Base-by-base conservation (phyloP, 2,797 vertebrate genomes). In the Bradypodion pumilum region DNA sequence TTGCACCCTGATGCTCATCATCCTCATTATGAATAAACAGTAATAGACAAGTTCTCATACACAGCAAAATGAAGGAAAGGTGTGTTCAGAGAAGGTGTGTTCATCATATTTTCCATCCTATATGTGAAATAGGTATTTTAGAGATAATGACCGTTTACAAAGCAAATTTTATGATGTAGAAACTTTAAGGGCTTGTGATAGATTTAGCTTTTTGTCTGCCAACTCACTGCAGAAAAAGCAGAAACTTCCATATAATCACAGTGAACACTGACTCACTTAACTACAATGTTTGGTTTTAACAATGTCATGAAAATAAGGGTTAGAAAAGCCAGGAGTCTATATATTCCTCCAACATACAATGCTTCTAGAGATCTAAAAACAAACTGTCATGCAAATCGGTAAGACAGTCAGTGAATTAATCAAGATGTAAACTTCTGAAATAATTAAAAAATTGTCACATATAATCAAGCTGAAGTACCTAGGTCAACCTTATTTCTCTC, bases 141-240 rank as follows among this genome's bases (percentile, higher is more conserved):
- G 83, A 80, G 90, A 94, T 94, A 94, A 94, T 94, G 93, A 93
- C 89, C 77, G 86, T 92, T 91, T 92, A 79, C 73, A 83, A 94
- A 94, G 89, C 75, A 93, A 86, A 91, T 91, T 93, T 95, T 95
- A 85, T 93, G 90, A 95, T 89, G 90, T 85, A 92, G 79, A 94
- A 93, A 95, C 91, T 89, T 84, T 80, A 92, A 88, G 65, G 90
- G 93, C 88, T 90, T 94, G 92, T 90, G 92, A 94, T 89, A 94
- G 88, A 93, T 87, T 93, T 84, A 85, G 86, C 80, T 91, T 93
- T 92, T 75, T 94, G 78, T 88, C 78, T 91, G 86, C 72, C 88
- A 82, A 91, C 82, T 92, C 84, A 83, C 1, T 90, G 85, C 46
- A 86, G 85, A 93, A 89, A 56, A 87, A 88, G 89, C 63, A 90